Base-by-base conservation (phyloP, 2,113 vertebrate genomes). In the Prinia subflava region DNA sequence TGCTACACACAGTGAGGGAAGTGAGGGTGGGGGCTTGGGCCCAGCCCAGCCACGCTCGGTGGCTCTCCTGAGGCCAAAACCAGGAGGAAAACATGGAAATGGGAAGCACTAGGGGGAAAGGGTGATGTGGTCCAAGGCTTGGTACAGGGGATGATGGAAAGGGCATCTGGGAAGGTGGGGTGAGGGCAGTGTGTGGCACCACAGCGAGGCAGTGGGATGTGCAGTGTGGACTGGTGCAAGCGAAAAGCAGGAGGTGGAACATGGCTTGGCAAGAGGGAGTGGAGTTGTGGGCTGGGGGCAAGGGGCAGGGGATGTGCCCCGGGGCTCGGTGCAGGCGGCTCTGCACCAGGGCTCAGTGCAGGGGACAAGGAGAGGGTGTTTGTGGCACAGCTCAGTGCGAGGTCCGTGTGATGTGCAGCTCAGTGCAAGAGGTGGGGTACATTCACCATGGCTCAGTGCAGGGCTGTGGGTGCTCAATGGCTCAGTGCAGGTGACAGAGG, bases 261-360 rank as follows among this genome's bases (percentile, higher is more conserved):
- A 3, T 11, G 46, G 46, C 41, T 65, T 0, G 10, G 64, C 1
- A 0, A 24, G 46, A 31, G 31, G 59, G 63, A 12, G n/a, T 2
- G 0, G 1, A 17, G 55, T 6, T 5, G 30, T 42, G 68, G 5
- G 50, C 25, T 11, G 3, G 18, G 71, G 24, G 12, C 3, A 0
- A 22, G 53, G n/a, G 19, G 15, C 14, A 5, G 22, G 64, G 47
- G 31, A 1, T 3, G 23, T 39, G 65, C 17, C 5, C 8, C 4
- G 0, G 44, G 31, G 8, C 11, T 23, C 14, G 4, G 55, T 25
- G 78, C 62, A 13, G 37, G 30, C 1, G 0, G 57, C 8, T 30
- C 42, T 22, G 63, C 46, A 7, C 27, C 65, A 42, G 81, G 41
- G 60, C 63, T 78, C 52, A 25, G 89, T 15, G 76, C 60, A 17